Evolutionary conservation across 2,113 vertebrate species (phyloP).

Genomic region (Bos taurus): DNA sequence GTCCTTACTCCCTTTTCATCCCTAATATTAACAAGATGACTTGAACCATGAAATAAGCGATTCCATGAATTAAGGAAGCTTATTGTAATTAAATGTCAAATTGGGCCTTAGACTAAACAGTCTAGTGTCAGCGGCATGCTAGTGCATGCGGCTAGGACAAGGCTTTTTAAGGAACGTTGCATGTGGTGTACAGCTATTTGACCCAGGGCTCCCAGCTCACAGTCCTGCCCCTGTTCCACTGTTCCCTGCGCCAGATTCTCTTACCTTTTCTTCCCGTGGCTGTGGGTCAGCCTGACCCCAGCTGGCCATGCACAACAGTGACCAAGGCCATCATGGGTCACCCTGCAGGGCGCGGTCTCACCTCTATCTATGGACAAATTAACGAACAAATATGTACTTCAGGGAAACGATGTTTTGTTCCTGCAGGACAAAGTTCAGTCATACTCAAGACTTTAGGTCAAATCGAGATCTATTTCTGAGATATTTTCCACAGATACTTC

Average conservation of each 20-base stretch:
- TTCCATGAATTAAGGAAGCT: not conserved
- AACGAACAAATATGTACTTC: not conserved
- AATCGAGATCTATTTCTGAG: constrained; percentile 28
- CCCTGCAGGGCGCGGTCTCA: not conserved
- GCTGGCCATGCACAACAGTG: not conserved
- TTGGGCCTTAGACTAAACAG: not conserved
- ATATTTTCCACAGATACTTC: constrained; percentile 31
- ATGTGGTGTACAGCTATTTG: not conserved
- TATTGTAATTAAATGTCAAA: constrained; percentile 17
- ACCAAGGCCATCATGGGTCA: not conserved
- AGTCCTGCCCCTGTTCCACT: not conserved
- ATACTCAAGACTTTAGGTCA: constrained; percentile 28
- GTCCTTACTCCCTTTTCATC: not conserved
- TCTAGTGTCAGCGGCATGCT: not conserved
- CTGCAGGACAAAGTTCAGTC: constrained; percentile 7
- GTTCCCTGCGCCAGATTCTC: not conserved
- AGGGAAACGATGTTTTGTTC: not conserved
- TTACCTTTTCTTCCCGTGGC: not conserved
- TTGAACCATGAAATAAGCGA: not conserved
- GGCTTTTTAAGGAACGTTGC: not conserved
- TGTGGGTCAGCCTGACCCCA: not conserved
- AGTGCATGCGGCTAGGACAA: not conserved
- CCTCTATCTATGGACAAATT: not conserved
- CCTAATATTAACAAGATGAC: not conserved
- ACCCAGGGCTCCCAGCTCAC: not conserved